Percentiles rank a stretch among this genome's conserved stretches.
Evolutionary conservation across 2,113 vertebrate genomes (phyloP).

Genomic region (Ariopsis seemanni): DNA sequence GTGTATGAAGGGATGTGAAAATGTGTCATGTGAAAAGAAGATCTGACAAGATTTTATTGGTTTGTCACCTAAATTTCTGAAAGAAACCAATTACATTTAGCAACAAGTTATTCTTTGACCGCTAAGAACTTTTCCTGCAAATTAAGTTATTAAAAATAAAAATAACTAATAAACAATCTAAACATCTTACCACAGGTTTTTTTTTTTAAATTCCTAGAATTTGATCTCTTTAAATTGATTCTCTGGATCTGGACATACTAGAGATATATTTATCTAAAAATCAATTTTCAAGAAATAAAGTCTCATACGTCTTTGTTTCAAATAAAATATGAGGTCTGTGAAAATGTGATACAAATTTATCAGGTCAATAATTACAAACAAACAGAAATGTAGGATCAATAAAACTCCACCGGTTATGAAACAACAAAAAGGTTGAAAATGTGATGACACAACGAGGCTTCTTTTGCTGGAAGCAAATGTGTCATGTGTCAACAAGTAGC

Average conservation of each 20-base stretch:
- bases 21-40: not conserved
- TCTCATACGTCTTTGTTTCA: not conserved
- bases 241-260: not conserved
- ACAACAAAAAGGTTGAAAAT: not conserved
- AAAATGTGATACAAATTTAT: not conserved
- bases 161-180: not conserved
- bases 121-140: not conserved
- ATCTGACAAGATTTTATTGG: not conserved
- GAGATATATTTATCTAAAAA: not conserved
- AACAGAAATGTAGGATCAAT: not conserved
- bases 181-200: not conserved
- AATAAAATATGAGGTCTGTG: not conserved
- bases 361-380: not conserved
- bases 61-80: not conserved
- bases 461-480: not conserved
- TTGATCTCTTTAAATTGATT: not conserved
- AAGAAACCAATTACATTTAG: not conserved
- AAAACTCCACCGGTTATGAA: not conserved
- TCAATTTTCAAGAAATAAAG: not conserved
- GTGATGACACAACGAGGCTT: not conserved
- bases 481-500: not conserved
- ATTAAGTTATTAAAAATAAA: not conserved
- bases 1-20: not conserved
- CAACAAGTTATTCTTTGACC: not conserved
- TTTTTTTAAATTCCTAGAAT: no score